Base-by-base conservation (phyloP, 2,888 invertebrate genomes). In the Marronus borbonicus region DNA sequence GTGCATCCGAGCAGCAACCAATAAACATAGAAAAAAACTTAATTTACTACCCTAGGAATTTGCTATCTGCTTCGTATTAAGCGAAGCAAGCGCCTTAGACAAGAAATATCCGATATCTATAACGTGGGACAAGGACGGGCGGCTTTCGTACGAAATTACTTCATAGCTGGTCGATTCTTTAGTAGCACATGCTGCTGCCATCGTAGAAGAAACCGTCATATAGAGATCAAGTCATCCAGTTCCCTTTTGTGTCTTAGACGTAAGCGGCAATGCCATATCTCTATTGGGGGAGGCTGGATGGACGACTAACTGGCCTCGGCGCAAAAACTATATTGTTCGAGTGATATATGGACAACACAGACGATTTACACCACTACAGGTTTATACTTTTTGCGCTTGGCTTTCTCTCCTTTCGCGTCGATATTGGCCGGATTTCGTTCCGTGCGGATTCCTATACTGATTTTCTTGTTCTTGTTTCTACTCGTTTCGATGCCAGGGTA, bases 281-380 rank as follows among this genome's bases (percentile, higher is more conserved):
- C 80, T 83, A 84, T 84, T 81, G 83, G 83, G 81, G 81, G 80
- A 75, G 80, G 75, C 69, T 74, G 60, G 72, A 60, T 74, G 60
- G 72, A 74, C 72, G 72, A 74, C 72, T 74, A 74, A 79, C 80
- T 81, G 81, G 81, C 82, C 82, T 80, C 82, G 76, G 76, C 58
- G 81, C 82, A 84, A 84, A 84, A 84, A 84, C 82, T 83, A 83
- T 84, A 84, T 84, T 84, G 83, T 81, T 78, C 77, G 76, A 69
- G 82, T 84, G 83, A 84, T 84, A 84, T 83, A 84, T 84, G 84
- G 82, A 82, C 81, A 83, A 82, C 79, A 80, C 79, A 80, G 79
- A 81, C 83, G 83, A 83, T 83, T 83, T 83, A 76, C 78, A 76
- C 76, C 70, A 76, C 76, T 60, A 49, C 72, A 74, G 72, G 72